Evolutionary conservation across 2,888 invertebrate species (phyloP).

Genomic region (Sarcophaga subvicina): DNA sequence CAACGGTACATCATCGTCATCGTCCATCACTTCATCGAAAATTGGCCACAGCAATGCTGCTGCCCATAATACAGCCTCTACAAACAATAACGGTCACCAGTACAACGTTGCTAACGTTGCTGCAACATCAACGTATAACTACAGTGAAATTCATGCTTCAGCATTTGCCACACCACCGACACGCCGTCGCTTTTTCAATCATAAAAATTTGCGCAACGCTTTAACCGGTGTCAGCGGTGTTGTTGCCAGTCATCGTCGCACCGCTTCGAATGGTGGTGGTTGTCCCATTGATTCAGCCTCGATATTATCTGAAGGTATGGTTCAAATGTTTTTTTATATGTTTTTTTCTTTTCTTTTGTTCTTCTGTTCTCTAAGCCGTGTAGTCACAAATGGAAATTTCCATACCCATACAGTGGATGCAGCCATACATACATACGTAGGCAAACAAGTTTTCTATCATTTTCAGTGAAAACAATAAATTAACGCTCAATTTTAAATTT

Average conservation of each 20-base stretch:
- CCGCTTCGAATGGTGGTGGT: constrained; percentile 81
- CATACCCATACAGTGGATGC: not conserved
- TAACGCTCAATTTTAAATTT: no score
- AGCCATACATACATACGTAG: not conserved
- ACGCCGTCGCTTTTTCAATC: constrained; percentile 90
- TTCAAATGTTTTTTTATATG: constrained; percentile 55
- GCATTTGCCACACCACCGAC: constrained; percentile 92
- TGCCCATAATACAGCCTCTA: constrained; percentile 72
- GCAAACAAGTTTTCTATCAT: not conserved
- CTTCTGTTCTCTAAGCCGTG: constrained; percentile 12
- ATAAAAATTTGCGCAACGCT: constrained; percentile 91
- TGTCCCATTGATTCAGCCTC: constrained; percentile 81
- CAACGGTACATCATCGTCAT: constrained; percentile 54
- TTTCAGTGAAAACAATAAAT: not conserved
- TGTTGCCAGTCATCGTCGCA: constrained; percentile 77
- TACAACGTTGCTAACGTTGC: constrained; percentile 56
- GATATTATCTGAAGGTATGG: constrained; percentile 79
- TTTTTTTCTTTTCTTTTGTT: constrained; percentile 34
- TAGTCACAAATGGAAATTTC: constrained; percentile 14
- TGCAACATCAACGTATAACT: constrained; percentile 70
- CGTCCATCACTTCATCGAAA: constrained; percentile 59
- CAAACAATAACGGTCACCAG: constrained; percentile 44
- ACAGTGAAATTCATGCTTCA: constrained; percentile 82
- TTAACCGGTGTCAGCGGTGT: constrained; percentile 81
- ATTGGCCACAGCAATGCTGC: constrained; percentile 56